These are phyloP conservation scores for Trachythela sp. DNA, from an alignment of 64 coral and sea anemone genomes.

Conservation along the genomic window DNA sequence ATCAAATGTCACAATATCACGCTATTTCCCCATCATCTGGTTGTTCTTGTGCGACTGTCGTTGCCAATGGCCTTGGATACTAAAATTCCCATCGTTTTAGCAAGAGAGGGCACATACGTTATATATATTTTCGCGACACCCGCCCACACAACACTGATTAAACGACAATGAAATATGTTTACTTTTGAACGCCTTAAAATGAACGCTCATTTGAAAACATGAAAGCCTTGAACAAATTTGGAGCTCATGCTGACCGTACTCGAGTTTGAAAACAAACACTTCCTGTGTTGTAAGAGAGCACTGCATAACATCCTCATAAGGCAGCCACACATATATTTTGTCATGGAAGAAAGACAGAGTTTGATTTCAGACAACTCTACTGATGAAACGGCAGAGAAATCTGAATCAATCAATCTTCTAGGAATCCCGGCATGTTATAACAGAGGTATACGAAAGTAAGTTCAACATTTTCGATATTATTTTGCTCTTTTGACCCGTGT, in stretches of 20 bases:
- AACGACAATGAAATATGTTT: constrained; percentile 2
- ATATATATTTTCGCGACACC: background rate
- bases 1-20: background rate
- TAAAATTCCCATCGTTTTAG: background rate
- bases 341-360: background rate
- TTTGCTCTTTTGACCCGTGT: background rate
- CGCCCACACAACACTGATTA: background rate
- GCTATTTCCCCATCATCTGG: background rate
- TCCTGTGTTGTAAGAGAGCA: background rate
- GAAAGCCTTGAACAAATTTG: background rate
- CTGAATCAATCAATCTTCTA: background rate
- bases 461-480: background rate
- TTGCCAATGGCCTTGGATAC: background rate
- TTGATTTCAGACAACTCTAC: background rate
- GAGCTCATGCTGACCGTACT: background rate
- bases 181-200: background rate
- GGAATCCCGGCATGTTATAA: background rate
- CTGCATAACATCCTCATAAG: background rate
- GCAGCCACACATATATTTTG: background rate
- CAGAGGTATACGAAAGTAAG: constrained; percentile 1
- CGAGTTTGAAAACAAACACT: background rate
- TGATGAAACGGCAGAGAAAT: background rate
- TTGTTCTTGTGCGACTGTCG: background rate
- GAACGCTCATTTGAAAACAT: background rate
- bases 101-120: background rate